Conservation (phyloP, 2,888 invertebrate genomes). For the Zygaena filipendulae region DNA sequence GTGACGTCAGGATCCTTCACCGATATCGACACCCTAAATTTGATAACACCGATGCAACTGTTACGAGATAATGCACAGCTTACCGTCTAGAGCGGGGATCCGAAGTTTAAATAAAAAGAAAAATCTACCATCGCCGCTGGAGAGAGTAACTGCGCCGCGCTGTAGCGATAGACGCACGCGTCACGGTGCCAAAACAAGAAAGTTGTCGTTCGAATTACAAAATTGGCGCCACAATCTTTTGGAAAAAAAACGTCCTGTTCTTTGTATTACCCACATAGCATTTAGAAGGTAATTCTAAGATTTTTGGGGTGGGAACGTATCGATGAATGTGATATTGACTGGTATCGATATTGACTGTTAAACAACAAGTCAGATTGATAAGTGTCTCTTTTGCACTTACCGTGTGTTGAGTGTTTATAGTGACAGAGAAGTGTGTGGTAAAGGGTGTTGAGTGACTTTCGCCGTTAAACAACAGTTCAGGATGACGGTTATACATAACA, state of each 20-base stretch:
- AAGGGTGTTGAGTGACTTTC: slow-evolving; percentile 47
- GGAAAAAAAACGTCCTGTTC: too few relatives aligned
- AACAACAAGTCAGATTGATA: too few relatives aligned
- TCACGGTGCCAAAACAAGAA: slow-evolving; percentile 32
- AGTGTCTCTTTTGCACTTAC: slow-evolving; percentile 19
- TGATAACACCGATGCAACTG: slow-evolving; percentile 41
- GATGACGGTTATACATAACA: slow-evolving; percentile 47
- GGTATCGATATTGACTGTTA: slow-evolving; percentile 20
- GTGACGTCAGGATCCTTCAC: slow-evolving; percentile 4
- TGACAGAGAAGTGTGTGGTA: slow-evolving; percentile 30
- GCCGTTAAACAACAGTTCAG: slow-evolving; percentile 26
- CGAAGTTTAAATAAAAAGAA: slow-evolving; percentile 55
- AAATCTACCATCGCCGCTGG: slow-evolving; percentile 34
- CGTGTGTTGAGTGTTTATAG: slow-evolving; percentile 28
- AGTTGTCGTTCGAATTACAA: slow-evolving; percentile 32
- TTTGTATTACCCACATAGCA: too few relatives aligned
- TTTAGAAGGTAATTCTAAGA: neutral
- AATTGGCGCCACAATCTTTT: slow-evolving; percentile 35
- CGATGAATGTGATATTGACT: slow-evolving; percentile 15
- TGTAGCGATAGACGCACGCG: slow-evolving; percentile 29
- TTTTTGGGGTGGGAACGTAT: slow-evolving; percentile 13
- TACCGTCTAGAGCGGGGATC: slow-evolving; percentile 38
- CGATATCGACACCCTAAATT: slow-evolving; percentile 14
- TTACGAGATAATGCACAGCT: slow-evolving; percentile 44
- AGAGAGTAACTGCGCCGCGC: slow-evolving; percentile 52